Evolutionary conservation across 2,113 vertebrate genomes (phyloP).

Genomic region (Laticauda colubrina): DNA sequence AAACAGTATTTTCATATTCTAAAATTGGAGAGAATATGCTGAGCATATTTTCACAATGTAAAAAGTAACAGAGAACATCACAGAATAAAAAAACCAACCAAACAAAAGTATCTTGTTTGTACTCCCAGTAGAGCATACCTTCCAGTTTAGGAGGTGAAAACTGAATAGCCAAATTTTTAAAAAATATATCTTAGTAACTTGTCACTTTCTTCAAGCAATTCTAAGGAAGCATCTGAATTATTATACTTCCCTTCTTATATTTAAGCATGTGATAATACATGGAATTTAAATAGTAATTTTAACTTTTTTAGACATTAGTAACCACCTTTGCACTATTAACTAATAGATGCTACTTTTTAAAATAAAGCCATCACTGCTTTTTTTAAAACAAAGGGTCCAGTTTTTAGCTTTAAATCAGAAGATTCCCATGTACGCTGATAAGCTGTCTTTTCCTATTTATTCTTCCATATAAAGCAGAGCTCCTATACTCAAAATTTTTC

Average conservation of each 20-base stretch:
- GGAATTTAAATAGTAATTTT: constrained; percentile 1
- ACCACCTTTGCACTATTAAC: background rate
- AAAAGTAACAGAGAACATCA: background rate
- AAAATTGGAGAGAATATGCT: background rate
- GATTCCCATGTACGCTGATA: background rate
- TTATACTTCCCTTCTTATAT: background rate
- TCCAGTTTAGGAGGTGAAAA: constrained; percentile 7
- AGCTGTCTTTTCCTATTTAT: background rate
- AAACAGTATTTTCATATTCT: background rate
- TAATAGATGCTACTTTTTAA: background rate
- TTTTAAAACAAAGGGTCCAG: background rate
- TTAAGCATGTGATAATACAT: background rate
- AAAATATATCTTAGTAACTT: background rate
- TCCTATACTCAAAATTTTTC: background rate
- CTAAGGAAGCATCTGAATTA: background rate
- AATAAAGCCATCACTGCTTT: constrained; percentile 17
- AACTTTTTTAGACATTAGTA: background rate
- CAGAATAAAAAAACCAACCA: background rate
- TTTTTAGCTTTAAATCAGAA: background rate
- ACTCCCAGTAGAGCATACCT: background rate
- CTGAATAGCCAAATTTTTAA: background rate
- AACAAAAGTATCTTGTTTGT: background rate
- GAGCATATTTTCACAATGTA: background rate
- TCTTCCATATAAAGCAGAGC: constrained; percentile 19
- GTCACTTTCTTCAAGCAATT: background rate